Evolutionary conservation across 2,113 vertebrate species (phyloP).

Genomic region (Atherinomorus stipes): DNA sequence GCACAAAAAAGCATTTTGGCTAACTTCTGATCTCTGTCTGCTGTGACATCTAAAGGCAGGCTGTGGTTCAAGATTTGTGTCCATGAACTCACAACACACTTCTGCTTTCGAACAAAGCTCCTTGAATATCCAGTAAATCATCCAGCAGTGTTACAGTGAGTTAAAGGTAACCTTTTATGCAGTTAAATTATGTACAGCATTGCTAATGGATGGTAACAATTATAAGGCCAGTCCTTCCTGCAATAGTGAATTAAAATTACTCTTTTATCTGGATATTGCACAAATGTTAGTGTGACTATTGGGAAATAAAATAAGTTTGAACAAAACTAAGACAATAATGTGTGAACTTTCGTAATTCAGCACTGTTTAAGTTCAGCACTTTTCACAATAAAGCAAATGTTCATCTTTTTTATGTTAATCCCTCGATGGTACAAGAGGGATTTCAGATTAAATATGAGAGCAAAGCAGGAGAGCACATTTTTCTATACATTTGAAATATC

Average conservation of each 20-base stretch:
- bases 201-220: conserved; percentile 69
- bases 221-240: conserved; percentile 45
- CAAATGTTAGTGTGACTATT: conserved; percentile 58
- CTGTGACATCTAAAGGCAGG: neutral
- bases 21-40: too few relatives aligned
- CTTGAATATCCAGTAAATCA: conserved; percentile 13
- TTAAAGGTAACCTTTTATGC: conserved; percentile 48
- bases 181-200: conserved; percentile 58
- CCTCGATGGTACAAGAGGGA: conserved; percentile 39
- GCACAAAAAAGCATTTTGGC: neutral
- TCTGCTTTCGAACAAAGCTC: conserved; percentile 14
- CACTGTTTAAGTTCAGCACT: conserved; percentile 27
- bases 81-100: conserved; percentile 12
- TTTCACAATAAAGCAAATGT: conserved; percentile 40
- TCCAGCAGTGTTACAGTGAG: conserved; percentile 39
- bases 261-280: conserved; percentile 56
- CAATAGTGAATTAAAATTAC: conserved; percentile 61
- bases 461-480: conserved; percentile 30
- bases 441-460: conserved; percentile 43
- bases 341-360: conserved; percentile 33
- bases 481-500: conserved; percentile 47
- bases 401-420: conserved; percentile 38
- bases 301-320: conserved; percentile 73
- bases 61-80: conserved; percentile 7
- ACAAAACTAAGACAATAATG: conserved; percentile 57